Base-by-base conservation (phyloP, 2,888 invertebrate species). In the Diplolepis rosae region DNA sequence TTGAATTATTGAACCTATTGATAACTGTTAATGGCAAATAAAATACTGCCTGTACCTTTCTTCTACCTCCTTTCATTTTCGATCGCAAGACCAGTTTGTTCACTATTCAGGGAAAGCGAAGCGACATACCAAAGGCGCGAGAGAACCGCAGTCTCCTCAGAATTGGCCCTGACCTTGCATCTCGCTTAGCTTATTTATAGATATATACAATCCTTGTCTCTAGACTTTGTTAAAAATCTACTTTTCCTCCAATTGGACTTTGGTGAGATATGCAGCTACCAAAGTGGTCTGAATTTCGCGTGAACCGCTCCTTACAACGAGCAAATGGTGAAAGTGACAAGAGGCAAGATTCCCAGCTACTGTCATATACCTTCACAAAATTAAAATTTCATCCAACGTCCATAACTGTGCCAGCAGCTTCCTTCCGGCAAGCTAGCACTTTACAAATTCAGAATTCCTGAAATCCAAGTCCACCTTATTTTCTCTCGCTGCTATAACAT, bases 291-390 rank as follows among this genome's bases (percentile, higher is more conserved):
- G 52, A 70, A 54, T 67, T 61, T 54, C 32, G 52, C 39, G 70
- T 78, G 70, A 69, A 76, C 75, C 73, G 76, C 76, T 71, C 73
- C 75, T 77, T 74, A 22, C 61, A 72, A 78, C 71, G 73, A 70
- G 75, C 73, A 80, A 42, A 42, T 74, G 82, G 87, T 87, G 87
- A 87, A 87, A 87, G 87, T 85, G 83, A 85, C 84, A 82, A 81
- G 81, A 80, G 75, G 81, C 85, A 87, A 87, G 87, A 87, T 87
- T 85, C 80, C 76, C 72, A 68, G 80, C 79, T 71, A 75, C 73
- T 70, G 54, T 68, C 70, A 27, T 71, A 48, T 4, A 13, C 39
- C 75, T 75, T 80, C 82, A 80, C 79, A 80, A 82, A 84, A 85
- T 84, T 77, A 75, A 71, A 77, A 80, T 84, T 83, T 77, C 80